Evolutionary conservation across 2,888 invertebrate species (phyloP).

Genomic region (Glyphotaelius pellucidus): DNA sequence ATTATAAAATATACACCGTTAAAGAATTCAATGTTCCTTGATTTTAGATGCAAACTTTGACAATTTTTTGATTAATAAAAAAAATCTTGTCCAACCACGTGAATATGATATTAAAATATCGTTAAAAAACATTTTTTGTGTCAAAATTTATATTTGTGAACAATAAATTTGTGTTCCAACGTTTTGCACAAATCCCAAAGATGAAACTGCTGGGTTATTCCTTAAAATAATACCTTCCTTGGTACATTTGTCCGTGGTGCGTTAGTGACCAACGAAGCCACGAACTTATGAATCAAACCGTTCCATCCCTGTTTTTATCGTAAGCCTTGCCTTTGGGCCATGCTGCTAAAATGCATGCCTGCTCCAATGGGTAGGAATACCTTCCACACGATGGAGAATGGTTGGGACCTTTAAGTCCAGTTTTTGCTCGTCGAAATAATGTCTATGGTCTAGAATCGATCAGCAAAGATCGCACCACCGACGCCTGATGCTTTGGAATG

Average conservation of each 20-base stretch:
- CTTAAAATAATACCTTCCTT: neutral
- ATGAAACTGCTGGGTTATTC: neutral
- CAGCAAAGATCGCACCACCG: neutral
- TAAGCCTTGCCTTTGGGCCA: neutral
- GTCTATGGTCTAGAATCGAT: neutral
- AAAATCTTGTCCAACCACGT: no score
- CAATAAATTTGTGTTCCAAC: no score
- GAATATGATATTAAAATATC: no score
- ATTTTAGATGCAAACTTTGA: no score
- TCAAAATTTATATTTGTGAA: no score
- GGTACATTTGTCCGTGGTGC: no score
- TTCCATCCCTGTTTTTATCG: neutral
- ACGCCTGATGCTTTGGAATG: neutral
- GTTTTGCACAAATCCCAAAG: no score
- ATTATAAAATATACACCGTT: no score
- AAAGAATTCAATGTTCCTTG: no score
- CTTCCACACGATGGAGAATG: neutral
- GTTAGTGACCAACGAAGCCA: neutral
- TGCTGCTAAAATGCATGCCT: neutral
- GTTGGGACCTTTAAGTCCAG: neutral
- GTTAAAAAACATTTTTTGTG: no score
- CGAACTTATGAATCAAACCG: neutral
- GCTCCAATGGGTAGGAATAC: neutral
- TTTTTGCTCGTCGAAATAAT: neutral
- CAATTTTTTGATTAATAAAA: no score